phyloP scores from a whole-genome alignment of 2,797 vertebrate genomes.

The Novumbra hubbsi region DNA sequence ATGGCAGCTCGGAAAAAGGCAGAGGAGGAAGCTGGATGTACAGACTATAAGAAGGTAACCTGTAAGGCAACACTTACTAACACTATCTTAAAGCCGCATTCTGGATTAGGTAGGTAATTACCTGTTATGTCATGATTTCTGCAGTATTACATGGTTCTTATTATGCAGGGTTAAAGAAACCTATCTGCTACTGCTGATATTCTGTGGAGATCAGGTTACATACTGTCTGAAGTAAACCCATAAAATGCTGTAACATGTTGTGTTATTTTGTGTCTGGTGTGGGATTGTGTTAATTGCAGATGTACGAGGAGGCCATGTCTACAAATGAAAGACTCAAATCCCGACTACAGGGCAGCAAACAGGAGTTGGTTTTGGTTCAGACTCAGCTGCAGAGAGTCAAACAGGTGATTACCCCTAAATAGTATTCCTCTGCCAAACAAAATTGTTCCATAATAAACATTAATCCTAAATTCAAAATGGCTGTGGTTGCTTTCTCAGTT shows the following conservation, averaged over 20 bases:
- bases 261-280: neutral
- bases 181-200: no score
- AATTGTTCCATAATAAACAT: neutral
- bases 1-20: slow-evolving; percentile 76
- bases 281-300: slow-evolving; percentile 57
- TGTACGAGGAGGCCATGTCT: slow-evolving; percentile 86
- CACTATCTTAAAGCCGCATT: neutral
- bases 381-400: slow-evolving; percentile 81
- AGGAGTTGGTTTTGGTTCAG: slow-evolving; percentile 81
- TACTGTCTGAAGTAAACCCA: neutral
- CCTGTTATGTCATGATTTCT: neutral
- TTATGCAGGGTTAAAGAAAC: neutral
- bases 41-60: slow-evolving; percentile 86
- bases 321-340: slow-evolving; percentile 91
- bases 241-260: neutral
- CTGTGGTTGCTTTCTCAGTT: neutral
- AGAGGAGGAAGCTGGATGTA: slow-evolving; percentile 76
- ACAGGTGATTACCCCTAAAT: slow-evolving; percentile 73
- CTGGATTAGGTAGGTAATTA: neutral
- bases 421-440: neutral
- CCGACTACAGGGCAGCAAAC: slow-evolving; percentile 84
- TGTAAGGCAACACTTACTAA: neutral
- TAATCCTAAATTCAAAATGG: neutral
- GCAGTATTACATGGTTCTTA: neutral
- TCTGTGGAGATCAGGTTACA: no score